phyloP scores from a whole-genome alignment of 2,113 vertebrate species.

The Lichenostomus cassidix region DNA sequence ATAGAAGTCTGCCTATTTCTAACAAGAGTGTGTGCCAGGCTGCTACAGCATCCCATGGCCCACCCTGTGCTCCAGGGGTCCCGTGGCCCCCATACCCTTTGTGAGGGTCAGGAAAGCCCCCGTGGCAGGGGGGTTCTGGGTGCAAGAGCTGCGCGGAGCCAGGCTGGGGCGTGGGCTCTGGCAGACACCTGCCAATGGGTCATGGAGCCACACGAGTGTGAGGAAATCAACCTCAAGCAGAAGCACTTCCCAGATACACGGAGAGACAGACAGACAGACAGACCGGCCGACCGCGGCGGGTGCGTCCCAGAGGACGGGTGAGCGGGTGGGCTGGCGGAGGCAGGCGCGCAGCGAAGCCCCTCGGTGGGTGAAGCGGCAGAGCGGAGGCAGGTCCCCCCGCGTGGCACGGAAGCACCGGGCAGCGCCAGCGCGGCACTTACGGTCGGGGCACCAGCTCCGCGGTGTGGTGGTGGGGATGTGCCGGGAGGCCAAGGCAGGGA shows the following conservation, averaged over 20 bases:
- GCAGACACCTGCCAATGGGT: neutral
- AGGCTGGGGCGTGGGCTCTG: neutral
- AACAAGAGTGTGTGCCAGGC: neutral
- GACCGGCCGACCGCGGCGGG: neutral
- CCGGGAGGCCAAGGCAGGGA: neutral
- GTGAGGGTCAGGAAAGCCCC: neutral
- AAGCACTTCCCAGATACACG: constrained; percentile 57
- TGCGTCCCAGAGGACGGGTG: neutral
- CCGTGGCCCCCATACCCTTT: fast-evolving
- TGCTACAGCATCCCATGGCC: neutral
- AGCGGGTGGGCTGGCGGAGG: constrained; percentile 9
- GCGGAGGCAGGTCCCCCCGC: neutral
- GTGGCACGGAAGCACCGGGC: neutral
- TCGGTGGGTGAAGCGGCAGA: neutral
- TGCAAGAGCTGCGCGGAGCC: neutral
- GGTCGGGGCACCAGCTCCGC: neutral
- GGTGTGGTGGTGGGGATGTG: neutral
- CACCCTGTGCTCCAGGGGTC: neutral
- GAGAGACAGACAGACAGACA: neutral
- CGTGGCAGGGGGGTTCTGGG: fast-evolving
- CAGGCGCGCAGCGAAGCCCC: neutral
- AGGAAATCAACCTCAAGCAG: neutral
- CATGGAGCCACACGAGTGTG: neutral
- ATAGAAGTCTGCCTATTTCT: neutral
- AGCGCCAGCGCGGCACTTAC: constrained; percentile 38